A percentile compares a stretch with the other conserved stretches of the same genome.
These are phyloP conservation scores for Smittia sp. DNA, from an alignment of 2,888 invertebrate species.

Conservation along the genomic window DNA sequence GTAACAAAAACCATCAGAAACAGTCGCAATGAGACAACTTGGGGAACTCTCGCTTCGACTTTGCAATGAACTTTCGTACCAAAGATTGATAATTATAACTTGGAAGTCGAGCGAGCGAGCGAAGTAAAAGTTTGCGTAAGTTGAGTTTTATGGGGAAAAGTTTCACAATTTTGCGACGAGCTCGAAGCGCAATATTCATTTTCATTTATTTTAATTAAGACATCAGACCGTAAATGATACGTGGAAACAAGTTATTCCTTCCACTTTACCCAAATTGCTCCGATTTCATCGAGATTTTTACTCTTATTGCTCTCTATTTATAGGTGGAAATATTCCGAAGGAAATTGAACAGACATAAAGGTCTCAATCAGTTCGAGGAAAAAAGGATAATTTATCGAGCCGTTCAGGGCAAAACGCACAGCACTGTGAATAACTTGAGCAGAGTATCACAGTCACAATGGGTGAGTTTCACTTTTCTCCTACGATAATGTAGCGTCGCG, in stretches of 20 bases:
- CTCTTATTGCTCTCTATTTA: slow-evolving; percentile 13
- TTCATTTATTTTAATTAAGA: slow-evolving; percentile 12
- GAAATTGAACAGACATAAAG: slow-evolving; percentile 7
- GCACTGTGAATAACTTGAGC: background rate
- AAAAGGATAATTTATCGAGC: slow-evolving; percentile 19
- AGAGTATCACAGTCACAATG: background rate
- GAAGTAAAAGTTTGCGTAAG: background rate
- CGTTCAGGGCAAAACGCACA: background rate
- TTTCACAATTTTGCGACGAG: background rate
- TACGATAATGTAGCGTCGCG: background rate
- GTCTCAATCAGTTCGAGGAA: slow-evolving; percentile 1
- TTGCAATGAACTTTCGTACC: background rate
- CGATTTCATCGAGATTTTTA: background rate
- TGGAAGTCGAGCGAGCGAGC: background rate
- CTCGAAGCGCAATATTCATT: background rate
- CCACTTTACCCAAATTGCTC: background rate
- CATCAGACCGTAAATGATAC: background rate
- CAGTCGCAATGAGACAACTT: background rate
- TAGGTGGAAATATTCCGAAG: background rate
- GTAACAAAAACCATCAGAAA: background rate
- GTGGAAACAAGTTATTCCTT: background rate
- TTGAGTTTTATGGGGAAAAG: background rate
- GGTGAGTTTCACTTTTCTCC: slow-evolving; percentile 5
- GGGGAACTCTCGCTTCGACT: background rate
- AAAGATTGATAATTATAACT: slow-evolving; percentile 22